Percentiles rank a stretch among this genome's conserved stretches.
Evolutionary conservation across 2,797 vertebrate genomes (phyloP).

Genomic region (Cyclura pinguis): DNA sequence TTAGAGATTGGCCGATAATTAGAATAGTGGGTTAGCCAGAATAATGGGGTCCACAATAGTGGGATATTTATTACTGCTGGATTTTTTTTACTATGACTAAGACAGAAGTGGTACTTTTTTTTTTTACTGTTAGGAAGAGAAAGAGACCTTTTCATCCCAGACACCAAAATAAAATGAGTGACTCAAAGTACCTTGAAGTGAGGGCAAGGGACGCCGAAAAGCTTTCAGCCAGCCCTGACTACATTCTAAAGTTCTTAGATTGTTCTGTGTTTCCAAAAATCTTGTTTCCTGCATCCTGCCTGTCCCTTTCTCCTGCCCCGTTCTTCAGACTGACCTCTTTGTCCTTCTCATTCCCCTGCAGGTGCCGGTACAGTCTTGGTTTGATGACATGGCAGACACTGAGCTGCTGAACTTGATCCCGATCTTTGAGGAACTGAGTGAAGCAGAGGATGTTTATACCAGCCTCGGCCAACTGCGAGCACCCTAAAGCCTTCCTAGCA

Average conservation of each 20-base stretch:
- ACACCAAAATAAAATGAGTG: not conserved
- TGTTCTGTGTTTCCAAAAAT: not conserved
- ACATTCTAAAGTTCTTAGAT: not conserved
- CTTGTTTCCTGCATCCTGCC: too few relatives aligned
- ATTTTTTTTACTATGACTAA: too few relatives aligned
- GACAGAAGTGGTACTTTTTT: not conserved
- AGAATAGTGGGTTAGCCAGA: too few relatives aligned
- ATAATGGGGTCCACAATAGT: too few relatives aligned
- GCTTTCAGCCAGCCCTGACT: not conserved
- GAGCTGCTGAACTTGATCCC: conserved; percentile 93
- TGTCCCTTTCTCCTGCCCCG: too few relatives aligned
- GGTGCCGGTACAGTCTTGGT: conserved; percentile 95
- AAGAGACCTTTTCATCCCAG: not conserved
- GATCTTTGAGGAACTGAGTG: conserved; percentile 92
- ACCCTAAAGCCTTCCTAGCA: conserved; percentile 74
- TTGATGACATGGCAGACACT: conserved; percentile 90
- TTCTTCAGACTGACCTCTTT: not conserved
- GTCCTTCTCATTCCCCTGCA: conserved; percentile 54
- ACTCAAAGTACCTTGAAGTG: not conserved
- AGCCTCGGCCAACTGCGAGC: conserved; percentile 88
- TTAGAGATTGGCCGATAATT: too few relatives aligned
- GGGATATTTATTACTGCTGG: too few relatives aligned
- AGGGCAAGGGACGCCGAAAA: not conserved
- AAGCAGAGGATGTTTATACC: conserved; percentile 88
- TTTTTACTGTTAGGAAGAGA: not conserved